A percentile compares a stretch with the other conserved stretches of the same genome.
These are phyloP conservation scores for Hydrotaea diabolus DNA, from an alignment of 2,888 invertebrate genomes.

Conservation along the genomic window DNA sequence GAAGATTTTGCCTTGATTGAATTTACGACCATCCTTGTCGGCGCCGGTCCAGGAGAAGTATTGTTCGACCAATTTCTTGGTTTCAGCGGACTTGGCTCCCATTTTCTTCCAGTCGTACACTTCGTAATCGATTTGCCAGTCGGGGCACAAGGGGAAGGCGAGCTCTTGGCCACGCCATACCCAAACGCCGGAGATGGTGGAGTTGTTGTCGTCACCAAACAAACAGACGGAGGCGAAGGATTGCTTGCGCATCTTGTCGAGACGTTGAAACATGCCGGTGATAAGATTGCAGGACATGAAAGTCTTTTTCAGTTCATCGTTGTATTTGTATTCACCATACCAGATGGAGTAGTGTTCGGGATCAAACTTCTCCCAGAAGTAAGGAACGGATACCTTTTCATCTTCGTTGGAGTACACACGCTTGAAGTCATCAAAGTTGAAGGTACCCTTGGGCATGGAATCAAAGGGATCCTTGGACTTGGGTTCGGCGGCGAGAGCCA, in stretches of 20 bases:
- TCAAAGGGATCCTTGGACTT: slow-evolving; percentile 96
- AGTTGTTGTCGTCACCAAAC: slow-evolving; percentile 97
- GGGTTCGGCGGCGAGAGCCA: slow-evolving; percentile 87
- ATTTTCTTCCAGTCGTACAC: slow-evolving; percentile 97
- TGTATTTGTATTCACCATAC: slow-evolving; percentile 98
- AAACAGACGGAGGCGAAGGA: slow-evolving; percentile 96
- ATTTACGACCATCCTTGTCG: slow-evolving; percentile 93
- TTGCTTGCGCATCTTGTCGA: no score
- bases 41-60: slow-evolving; percentile 95
- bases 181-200: slow-evolving; percentile 97
- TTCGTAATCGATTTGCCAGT: slow-evolving; percentile 99
- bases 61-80: slow-evolving; percentile 92
- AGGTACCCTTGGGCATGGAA: slow-evolving; percentile 92
- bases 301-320: slow-evolving; percentile 94
- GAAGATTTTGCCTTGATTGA: slow-evolving; percentile 99
- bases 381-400: slow-evolving; percentile 94
- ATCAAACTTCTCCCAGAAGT: slow-evolving; percentile 99
- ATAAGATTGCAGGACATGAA: slow-evolving; percentile 99
- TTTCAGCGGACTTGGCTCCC: slow-evolving; percentile 89
- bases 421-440: slow-evolving; percentile 98
- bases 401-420: slow-evolving; percentile 98
- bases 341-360: slow-evolving; percentile 97
- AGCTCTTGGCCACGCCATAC: slow-evolving; percentile 98
- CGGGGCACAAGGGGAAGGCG: slow-evolving; percentile 93
- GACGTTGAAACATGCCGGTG: slow-evolving; percentile 97